Base-by-base conservation (phyloP, 1,140 invertebrate species). In the Paramacrobiotus metropolitanus region DNA sequence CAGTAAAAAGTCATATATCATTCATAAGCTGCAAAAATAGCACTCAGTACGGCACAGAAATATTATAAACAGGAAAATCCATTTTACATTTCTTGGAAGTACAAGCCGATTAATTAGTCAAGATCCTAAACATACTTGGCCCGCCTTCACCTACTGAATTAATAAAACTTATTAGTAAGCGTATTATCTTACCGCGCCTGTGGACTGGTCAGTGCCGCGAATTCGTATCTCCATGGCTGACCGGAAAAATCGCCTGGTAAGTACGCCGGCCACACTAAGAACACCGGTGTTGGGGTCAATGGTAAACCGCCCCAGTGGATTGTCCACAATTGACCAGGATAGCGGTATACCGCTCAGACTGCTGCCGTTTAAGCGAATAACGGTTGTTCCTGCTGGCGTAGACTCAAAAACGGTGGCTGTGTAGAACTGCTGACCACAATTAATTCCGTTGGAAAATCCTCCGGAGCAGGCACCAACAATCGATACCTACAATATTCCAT, bases 211-310 rank as follows among this genome's bases (percentile, higher is more conserved):
- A 4, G 48, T 55, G 4, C 48, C 48, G 24, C 48, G 48, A 24
- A 55, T 24, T 4, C 48, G 48, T 18, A 55, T 55, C 48, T 55
- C 48, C 48, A 55, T 55, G 48, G 48, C 48, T 24, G 48, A 55
- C 15, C 48, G 48, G 9, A 55, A 9, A 55, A 55, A 55, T 24
- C 24, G 9, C 9, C 48, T 9, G 24, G 24, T 24, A 9, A 55
- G 24, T 24, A 24, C 9, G 4, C 48, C 48, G 24, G 24, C 24
- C 4, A 55, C 24, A 4, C 9, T 18, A 9, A 55, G 4, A 9
- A 55, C 48, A 4, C 48, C 48, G 24, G 9, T 55, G 48, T 40
- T 40, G 9, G 15, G 48, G 48, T 24, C 24, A 24, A 55, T 24
- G 48, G 48, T 24, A 28, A 55, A 55, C 4, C 24, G 15, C 24